These are phyloP conservation scores for Chrysina gloriosa DNA, from an alignment of 2,888 invertebrate genomes.

Conservation along the genomic window DNA sequence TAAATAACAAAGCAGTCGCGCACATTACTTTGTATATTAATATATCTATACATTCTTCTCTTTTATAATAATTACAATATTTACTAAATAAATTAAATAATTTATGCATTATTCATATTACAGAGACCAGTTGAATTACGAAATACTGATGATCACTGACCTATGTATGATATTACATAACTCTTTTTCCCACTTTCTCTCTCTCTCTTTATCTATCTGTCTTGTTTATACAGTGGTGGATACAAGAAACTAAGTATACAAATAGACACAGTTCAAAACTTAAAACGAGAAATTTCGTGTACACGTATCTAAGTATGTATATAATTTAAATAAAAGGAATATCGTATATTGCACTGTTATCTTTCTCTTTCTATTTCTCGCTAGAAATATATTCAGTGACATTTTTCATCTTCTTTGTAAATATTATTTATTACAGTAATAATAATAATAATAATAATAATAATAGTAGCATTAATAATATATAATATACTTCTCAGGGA, in stretches of 20 bases:
- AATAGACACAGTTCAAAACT: slow-evolving; percentile 37
- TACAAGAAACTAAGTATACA: slow-evolving; percentile 38
- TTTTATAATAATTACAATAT: slow-evolving; percentile 59
- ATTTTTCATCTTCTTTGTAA: neutral
- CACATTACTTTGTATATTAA: slow-evolving; percentile 52
- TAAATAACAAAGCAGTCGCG: slow-evolving; percentile 51
- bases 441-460: slow-evolving; percentile 27
- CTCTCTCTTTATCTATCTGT: slow-evolving; percentile 10
- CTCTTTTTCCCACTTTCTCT: slow-evolving; percentile 11
- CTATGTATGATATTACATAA: slow-evolving; percentile 47
- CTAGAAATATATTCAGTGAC: slow-evolving; percentile 24
- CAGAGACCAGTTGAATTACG: slow-evolving; percentile 60
- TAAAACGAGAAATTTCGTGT: slow-evolving; percentile 29
- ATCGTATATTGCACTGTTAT: slow-evolving; percentile 38
- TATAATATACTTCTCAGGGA: slow-evolving; percentile 55
- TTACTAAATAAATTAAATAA: slow-evolving; percentile 62
- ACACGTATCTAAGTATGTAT: slow-evolving; percentile 40
- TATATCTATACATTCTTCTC: slow-evolving; percentile 58
- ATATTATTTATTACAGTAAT: slow-evolving; percentile 8
- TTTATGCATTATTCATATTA: slow-evolving; percentile 50
- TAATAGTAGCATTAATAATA: slow-evolving; percentile 24
- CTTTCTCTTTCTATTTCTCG: slow-evolving; percentile 11
- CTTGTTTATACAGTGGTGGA: slow-evolving; percentile 22
- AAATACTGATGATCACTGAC: slow-evolving; percentile 64
- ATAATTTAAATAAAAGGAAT: slow-evolving; percentile 44